These are phyloP conservation scores for Setophaga kirtlandii DNA, from an alignment of 2,113 vertebrate genomes.

Conservation along the genomic window DNA sequence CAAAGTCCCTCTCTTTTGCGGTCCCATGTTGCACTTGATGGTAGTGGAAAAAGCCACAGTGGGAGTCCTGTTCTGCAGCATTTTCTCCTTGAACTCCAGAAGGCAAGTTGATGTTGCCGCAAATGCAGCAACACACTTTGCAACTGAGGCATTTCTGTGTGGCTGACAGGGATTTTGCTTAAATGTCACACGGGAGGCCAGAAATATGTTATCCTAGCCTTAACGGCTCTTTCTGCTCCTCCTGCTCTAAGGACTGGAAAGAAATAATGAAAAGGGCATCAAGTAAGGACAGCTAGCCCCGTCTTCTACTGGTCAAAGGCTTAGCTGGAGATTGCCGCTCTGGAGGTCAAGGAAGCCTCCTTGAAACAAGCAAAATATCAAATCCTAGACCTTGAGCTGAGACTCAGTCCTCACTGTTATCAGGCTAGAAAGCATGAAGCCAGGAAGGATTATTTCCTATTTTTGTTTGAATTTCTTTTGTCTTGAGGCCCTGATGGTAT, in stretches of 20 bases:
- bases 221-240: background rate
- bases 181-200: background rate
- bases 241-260: background rate
- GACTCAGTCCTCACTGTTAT: background rate
- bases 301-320: background rate
- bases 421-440: background rate
- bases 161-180: background rate
- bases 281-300: background rate
- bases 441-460: background rate
- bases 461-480: background rate
- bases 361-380: background rate
- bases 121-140: background rate
- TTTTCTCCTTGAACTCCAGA: slow-evolving; percentile 35
- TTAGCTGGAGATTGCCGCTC: background rate
- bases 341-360: background rate
- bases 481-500: background rate
- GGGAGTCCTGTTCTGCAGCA: slow-evolving; percentile 15
- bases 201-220: background rate
- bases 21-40: background rate
- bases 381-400: background rate
- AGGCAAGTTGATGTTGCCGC: background rate
- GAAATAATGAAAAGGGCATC: background rate
- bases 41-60: background rate
- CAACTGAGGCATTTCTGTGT: background rate
- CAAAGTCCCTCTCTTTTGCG: background rate